Percentiles rank a stretch among this genome's conserved stretches.
Evolutionary conservation across 2,113 vertebrate species (phyloP).

Genomic region (Atractosteus spatula): DNA sequence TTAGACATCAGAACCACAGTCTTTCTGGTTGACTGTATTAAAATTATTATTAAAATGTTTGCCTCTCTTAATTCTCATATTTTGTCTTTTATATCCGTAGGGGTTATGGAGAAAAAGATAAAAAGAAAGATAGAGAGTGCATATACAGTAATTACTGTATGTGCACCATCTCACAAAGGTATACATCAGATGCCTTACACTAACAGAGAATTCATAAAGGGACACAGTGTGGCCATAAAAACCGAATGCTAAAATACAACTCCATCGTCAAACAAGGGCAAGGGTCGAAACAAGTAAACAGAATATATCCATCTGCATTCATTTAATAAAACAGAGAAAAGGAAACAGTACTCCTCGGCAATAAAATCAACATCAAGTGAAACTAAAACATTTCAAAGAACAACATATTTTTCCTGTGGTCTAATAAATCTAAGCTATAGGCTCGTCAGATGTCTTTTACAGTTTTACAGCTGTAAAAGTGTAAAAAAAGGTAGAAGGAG

Average conservation of each 20-base stretch:
- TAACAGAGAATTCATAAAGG: too few species aligned
- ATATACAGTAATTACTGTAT: too few species aligned
- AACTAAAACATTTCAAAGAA: constrained; percentile 73
- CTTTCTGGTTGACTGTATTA: too few species aligned
- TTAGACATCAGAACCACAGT: too few species aligned
- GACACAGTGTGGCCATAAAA: constrained; percentile 22
- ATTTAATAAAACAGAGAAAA: constrained; percentile 44
- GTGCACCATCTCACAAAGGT: too few species aligned
- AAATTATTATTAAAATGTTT: too few species aligned
- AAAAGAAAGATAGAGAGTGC: too few species aligned
- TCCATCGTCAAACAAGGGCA: constrained; percentile 36
- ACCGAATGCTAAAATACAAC: constrained; percentile 17
- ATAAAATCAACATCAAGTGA: constrained; percentile 65
- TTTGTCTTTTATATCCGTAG: too few species aligned
- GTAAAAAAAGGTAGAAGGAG: constrained; percentile 39
- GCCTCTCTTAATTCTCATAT: too few species aligned
- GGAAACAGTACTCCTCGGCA: constrained; percentile 29
- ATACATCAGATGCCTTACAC: too few species aligned
- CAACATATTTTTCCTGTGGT: constrained; percentile 80
- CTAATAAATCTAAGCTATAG: constrained; percentile 74
- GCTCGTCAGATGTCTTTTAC: constrained; percentile 59
- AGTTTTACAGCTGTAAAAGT: constrained; percentile 73
- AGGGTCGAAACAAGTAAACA: constrained; percentile 38
- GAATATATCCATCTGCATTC: constrained; percentile 70
- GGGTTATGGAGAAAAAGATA: too few species aligned